Evolutionary conservation across 37 sponge, comb jelly and placozoan genomes (phyloP), one percentile per base, ranked within the genome.

Genomic region (Hexactinellida sp.): DNA sequence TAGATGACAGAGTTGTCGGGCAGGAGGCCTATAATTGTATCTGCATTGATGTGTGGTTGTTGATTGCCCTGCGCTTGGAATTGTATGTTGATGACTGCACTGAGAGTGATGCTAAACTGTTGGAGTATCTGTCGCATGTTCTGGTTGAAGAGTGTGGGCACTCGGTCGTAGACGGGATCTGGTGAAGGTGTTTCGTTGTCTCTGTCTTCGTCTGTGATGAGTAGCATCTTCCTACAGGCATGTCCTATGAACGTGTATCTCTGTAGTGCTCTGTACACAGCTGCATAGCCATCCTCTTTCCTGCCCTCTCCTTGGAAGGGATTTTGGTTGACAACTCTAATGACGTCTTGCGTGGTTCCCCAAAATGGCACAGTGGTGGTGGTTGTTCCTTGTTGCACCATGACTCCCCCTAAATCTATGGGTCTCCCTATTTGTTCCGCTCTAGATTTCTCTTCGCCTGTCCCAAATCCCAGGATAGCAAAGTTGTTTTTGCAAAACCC

Each of bases 91-190:
- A 85, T 30, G 54, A 85, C 51, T 5, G 41, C 36, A 10, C 85
- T 85, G 85, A 39, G 85, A 85, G 38, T 85, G 54, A 85, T 41
- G 24, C 85, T 85, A 52, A 85, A 39, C 54, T 85, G 47, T 9
- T 7, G 47, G 76, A 63, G 76, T 63, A 63, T 63, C 76, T 63
- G 76, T 28, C 13, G 76, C 76, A 63, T 63, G 76, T 63, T 63
- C 5, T 25, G 76, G 13, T 63, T 63, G 76, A 63, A 63, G 76
- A 63, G 76, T 63, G 76, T 63, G 5, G 76, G 76, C 3, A 63
- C 76, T 32, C 76, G 76, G 13, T 63, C 76, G 13, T 63, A 63
- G 34, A 23, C 19, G 3, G 76, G 76, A 28, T 63, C 76, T 63
- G 76, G 76, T 25, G 76, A 32, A 63, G 76, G 76, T 63, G 76